Evolutionary conservation across 2,113 vertebrate species (phyloP).

Genomic region (Eulemur macaco): DNA sequence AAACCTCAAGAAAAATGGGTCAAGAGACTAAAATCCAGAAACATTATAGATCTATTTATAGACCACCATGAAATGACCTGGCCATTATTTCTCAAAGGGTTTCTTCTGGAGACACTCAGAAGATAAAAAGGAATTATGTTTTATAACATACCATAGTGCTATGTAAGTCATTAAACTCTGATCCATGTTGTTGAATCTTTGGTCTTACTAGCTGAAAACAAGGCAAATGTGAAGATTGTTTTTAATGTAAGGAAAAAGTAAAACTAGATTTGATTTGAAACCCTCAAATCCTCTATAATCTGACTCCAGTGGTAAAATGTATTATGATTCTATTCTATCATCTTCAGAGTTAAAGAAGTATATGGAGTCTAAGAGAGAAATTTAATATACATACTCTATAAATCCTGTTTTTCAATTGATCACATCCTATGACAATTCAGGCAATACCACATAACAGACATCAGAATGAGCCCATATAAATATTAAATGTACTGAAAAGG

Average conservation of each 20-base stretch:
- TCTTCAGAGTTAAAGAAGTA: neutral
- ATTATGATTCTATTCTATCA: neutral
- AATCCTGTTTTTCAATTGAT: neutral
- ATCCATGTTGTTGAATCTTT: constrained; percentile 19
- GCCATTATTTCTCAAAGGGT: constrained; percentile 34
- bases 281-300: neutral
- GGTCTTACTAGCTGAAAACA: neutral
- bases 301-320: neutral
- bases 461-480: neutral
- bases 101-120: constrained; percentile 13
- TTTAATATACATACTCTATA: neutral
- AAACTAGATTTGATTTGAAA: constrained; percentile 12
- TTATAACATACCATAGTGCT: neutral
- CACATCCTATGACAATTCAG: neutral
- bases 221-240: neutral
- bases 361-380: neutral
- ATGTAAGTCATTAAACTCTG: neutral
- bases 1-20: neutral
- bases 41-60: constrained; percentile 22
- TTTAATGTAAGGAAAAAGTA: neutral
- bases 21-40: constrained; percentile 30
- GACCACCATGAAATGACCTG: neutral
- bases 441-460: neutral
- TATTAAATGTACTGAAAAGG: neutral
- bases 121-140: neutral